Conservation (phyloP, 2,888 invertebrate genomes). For the Sphaerolaimus hirsutus region DNA sequence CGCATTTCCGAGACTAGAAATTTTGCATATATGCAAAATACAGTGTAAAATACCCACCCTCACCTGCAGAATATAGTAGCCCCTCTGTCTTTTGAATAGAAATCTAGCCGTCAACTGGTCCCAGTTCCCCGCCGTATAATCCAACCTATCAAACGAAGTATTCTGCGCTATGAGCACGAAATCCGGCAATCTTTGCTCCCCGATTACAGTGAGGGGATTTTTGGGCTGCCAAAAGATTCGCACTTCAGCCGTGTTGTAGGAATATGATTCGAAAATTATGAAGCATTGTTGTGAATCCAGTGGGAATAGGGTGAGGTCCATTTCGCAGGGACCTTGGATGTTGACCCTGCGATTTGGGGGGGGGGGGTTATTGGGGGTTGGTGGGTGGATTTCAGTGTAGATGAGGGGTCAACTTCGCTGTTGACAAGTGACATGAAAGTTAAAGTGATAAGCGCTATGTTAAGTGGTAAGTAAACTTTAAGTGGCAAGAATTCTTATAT, state of each 20-base stretch:
- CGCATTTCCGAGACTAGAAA: too few species aligned
- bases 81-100: slow-evolving; percentile 9
- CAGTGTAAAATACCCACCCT: neutral
- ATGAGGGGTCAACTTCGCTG: too few species aligned
- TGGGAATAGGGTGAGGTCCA: slow-evolving; percentile 19
- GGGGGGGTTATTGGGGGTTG: too few species aligned
- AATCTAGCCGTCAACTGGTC: slow-evolving; percentile 23
- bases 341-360: slow-evolving; percentile 1
- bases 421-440: too few species aligned
- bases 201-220: slow-evolving; percentile 14
- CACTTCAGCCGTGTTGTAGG: slow-evolving; percentile 24
- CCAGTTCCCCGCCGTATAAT: slow-evolving; percentile 24
- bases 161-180: neutral
- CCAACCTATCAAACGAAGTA: slow-evolving; percentile 4
- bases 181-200: slow-evolving; percentile 12
- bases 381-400: too few species aligned
- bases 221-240: slow-evolving; percentile 22
- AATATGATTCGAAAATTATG: slow-evolving; percentile 20
- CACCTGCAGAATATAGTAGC: slow-evolving; percentile 21
- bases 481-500: too few species aligned
- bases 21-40: too few species aligned
- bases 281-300: slow-evolving; percentile 24
- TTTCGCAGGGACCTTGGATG: slow-evolving; percentile 17
- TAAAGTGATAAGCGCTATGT: too few species aligned
- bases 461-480: too few species aligned